Base-by-base conservation (phyloP, 2,113 vertebrate genomes). In the Trogon surrucura region DNA sequence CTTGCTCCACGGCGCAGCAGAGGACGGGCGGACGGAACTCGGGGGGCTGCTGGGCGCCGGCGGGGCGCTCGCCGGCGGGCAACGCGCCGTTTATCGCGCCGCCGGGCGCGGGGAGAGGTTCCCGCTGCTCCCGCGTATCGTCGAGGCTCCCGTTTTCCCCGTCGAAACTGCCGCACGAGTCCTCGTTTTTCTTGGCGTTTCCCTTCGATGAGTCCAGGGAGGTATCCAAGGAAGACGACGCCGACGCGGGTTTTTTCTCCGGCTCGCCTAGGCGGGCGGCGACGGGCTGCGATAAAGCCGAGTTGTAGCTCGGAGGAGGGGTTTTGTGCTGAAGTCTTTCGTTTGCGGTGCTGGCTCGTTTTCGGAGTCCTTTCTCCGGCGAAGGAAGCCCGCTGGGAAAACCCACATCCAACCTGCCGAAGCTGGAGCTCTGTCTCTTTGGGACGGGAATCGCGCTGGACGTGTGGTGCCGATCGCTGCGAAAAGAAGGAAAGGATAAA, bases 371-470 rank as follows among this genome's bases (percentile, higher is more conserved):
- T 96, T 98, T 98, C 85, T 99, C 99, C 2, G 99, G 99, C 67
- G 99, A 99, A 82, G 98, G 98, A 85, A 97, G 97, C 66, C 96
- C 98, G 58, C 96, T 70, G 8, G 98, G 98, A 84, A 97, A 98
- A 64, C 97, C 97, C 2, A 97, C 30, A 71, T 99, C 99, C 7
- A 98, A 96, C 36, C 97, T 96, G n/a, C 97, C 96, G 7, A 98
- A 98, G 32, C 98, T 94, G 6, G 98, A 97, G 77, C 98, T 98
- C 88, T 98, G 98, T 97, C 99, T 99, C 97, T 98, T 95, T 62
- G 99, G 99, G 89, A 99, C 99, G 0, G 99, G 99, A 96, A 99
- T 99, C 47, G 99, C 98, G 69, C 98, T 99, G 71, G 99, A 99
- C 70, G 98, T 98, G 25, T 99, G 98, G 95, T 98, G 98, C 57